These are phyloP conservation scores for Homarus gammarus DNA, from an alignment of 2,888 invertebrate species.

Conservation along the genomic window DNA sequence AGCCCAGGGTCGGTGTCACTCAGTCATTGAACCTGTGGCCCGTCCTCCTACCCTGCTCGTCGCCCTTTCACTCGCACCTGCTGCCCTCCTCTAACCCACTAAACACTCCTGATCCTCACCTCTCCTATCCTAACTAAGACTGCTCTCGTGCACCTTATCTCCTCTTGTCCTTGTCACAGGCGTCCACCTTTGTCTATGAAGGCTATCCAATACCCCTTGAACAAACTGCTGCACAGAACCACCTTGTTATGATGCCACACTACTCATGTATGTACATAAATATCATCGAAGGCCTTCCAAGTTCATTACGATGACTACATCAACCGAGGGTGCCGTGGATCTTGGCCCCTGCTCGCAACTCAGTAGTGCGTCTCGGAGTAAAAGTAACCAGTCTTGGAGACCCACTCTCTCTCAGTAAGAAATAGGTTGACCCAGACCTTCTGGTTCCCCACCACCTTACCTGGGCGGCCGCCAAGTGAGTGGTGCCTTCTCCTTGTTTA, in stretches of 20 bases:
- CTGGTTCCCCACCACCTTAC: background rate
- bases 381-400: background rate
- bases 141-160: no score
- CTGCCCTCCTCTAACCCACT: background rate
- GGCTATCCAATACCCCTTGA: no score
- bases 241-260: background rate
- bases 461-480: background rate
- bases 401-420: slow-evolving; percentile 35
- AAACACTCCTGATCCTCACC: background rate
- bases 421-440: slow-evolving; percentile 48
- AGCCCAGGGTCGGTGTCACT: slow-evolving; percentile 34
- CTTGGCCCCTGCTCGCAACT: background rate
- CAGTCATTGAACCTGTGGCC: slow-evolving; percentile 43
- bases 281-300: background rate
- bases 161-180: no score
- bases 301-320: background rate
- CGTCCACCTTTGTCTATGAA: no score
- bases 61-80: slow-evolving; percentile 38
- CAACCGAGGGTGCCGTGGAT: background rate
- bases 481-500: background rate
- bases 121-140: background rate
- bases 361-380: background rate
- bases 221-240: no score
- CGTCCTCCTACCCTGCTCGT: slow-evolving; percentile 23
- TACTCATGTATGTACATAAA: background rate